Conservation (phyloP, 1,140 invertebrate genomes). For the Nasonia giraulti region DNA sequence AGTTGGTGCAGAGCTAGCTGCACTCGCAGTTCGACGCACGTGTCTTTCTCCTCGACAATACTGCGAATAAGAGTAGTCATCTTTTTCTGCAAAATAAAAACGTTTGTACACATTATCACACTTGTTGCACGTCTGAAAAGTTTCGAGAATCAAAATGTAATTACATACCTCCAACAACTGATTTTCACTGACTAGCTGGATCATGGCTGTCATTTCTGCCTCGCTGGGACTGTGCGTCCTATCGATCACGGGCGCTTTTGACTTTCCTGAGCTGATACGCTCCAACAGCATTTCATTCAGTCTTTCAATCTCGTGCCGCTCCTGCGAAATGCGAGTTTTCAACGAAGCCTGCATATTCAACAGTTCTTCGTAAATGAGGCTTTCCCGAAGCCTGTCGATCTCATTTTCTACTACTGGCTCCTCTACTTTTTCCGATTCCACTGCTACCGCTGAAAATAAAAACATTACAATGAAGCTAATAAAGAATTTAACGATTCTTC, state of each 20-base stretch:
- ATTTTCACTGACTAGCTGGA: constrained; percentile 78
- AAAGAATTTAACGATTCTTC: background rate
- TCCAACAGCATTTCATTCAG: constrained; percentile 75
- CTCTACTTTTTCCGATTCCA: constrained; percentile 29
- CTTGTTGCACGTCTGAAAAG: background rate
- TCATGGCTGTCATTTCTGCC: constrained; percentile 71
- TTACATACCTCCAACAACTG: constrained; percentile 76
- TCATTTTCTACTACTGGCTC: constrained; percentile 71
- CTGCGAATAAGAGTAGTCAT: constrained; percentile 77
- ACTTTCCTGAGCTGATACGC: constrained; percentile 66
- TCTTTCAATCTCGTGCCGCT: constrained; percentile 81
- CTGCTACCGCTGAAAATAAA: constrained; percentile 59
- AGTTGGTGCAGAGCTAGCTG: constrained; percentile 79
- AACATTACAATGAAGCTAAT: background rate
- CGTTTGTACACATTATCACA: constrained; percentile 14
- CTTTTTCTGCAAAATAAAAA: constrained; percentile 73
- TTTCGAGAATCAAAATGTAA: background rate
- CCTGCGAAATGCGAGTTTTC: constrained; percentile 79
- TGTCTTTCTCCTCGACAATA: constrained; percentile 81
- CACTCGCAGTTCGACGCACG: constrained; percentile 80
- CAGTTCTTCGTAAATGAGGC: constrained; percentile 81
- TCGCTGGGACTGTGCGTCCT: constrained; percentile 73
- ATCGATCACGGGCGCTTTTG: constrained; percentile 61
- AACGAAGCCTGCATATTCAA: constrained; percentile 79
- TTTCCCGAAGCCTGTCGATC: constrained; percentile 76